Evolutionary conservation across 2,797 vertebrate genomes (phyloP).

Genomic region (Takifugu ocellatus): DNA sequence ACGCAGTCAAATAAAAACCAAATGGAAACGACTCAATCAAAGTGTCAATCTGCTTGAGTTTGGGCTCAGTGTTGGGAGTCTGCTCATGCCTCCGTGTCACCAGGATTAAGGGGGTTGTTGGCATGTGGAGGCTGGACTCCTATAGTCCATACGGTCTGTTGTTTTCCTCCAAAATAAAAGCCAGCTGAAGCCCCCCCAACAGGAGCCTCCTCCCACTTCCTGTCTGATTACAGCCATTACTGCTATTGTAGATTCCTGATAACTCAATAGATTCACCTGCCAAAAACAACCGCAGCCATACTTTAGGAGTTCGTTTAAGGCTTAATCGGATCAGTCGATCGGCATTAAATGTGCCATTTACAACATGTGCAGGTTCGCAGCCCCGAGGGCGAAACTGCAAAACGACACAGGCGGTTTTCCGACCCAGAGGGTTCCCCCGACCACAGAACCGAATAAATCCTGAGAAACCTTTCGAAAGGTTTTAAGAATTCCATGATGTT

Average conservation of each 20-base stretch:
- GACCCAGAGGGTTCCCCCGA: no score
- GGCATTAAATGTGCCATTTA: no score
- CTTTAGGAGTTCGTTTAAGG: neutral
- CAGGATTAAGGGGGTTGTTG: slow-evolving; percentile 65
- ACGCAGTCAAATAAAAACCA: slow-evolving; percentile 29
- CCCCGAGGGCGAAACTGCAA: no score
- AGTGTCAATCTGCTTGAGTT: slow-evolving; percentile 51
- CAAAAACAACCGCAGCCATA: slow-evolving; percentile 5
- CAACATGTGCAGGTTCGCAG: no score
- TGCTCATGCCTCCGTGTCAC: slow-evolving; percentile 53
- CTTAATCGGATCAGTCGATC: neutral
- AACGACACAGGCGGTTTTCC: no score
- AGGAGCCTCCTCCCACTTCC: slow-evolving; percentile 21
- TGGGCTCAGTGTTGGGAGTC: slow-evolving; percentile 51
- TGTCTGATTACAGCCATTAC: slow-evolving; percentile 25
- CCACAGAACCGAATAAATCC: no score
- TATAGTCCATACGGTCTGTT: slow-evolving; percentile 41
- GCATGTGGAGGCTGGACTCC: slow-evolving; percentile 41
- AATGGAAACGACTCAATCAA: slow-evolving; percentile 51
- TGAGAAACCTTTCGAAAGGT: slow-evolving; percentile 12
- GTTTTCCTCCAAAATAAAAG: slow-evolving; percentile 34
- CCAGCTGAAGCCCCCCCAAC: slow-evolving; percentile 33
- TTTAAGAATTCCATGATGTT: no score
- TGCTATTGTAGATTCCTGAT: slow-evolving; percentile 23
- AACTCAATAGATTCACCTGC: slow-evolving; percentile 21